These are phyloP conservation scores for Brotogeris chrysoptera DNA, from an alignment of 2,797 vertebrate species.

Conservation along the genomic window DNA sequence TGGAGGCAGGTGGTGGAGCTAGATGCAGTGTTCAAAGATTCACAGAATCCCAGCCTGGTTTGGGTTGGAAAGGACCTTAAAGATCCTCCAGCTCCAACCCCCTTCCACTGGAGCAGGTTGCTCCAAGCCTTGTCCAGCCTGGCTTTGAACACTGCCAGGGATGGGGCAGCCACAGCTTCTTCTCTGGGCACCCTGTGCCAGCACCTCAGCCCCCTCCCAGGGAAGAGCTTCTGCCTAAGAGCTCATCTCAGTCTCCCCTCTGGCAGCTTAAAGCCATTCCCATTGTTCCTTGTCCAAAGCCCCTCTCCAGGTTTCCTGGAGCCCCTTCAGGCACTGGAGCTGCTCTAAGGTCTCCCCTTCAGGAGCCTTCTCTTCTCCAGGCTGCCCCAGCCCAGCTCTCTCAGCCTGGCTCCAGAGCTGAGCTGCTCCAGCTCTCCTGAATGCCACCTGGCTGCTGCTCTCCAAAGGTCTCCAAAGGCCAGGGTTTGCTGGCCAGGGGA, in stretches of 20 bases:
- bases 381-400: neutral
- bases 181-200: too few relatives aligned
- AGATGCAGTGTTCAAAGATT: accelerated
- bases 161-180: neutral
- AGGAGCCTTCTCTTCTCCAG: neutral
- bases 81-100: neutral
- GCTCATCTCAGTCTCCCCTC: too few relatives aligned
- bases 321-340: too few relatives aligned
- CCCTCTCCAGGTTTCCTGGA: too few relatives aligned
- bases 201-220: too few relatives aligned
- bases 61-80: neutral
- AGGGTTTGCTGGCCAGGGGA: neutral
- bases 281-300: too few relatives aligned
- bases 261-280: too few relatives aligned
- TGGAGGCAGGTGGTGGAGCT: neutral
- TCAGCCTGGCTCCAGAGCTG: neutral
- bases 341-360: neutral
- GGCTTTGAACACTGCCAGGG: neutral
- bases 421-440: neutral
- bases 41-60: neutral
- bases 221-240: too few relatives aligned
- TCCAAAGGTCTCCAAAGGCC: neutral
- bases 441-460: neutral
- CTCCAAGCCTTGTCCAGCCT: neutral
- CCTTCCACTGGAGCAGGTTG: neutral